Conservation (phyloP, 2,113 vertebrate genomes). For the Urocitellus parryii region DNA sequence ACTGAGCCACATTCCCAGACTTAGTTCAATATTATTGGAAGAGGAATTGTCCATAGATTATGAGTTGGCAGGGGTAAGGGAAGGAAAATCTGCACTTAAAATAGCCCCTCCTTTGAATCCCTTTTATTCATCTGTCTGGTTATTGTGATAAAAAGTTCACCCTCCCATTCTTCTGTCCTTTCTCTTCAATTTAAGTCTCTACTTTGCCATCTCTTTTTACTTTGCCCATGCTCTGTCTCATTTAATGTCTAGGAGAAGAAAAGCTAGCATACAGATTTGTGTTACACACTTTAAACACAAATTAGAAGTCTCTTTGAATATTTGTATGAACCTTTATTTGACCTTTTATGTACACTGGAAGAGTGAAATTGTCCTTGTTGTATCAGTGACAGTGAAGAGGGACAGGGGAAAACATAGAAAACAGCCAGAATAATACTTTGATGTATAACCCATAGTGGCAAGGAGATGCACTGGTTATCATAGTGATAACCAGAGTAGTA, state of each 20-base stretch:
- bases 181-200: background rate
- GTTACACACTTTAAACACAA: conserved; percentile 27
- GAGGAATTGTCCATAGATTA: background rate
- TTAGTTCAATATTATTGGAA: background rate
- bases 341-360: background rate
- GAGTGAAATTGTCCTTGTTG: background rate
- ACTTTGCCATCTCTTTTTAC: background rate
- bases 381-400: conserved; percentile 12
- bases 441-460: background rate
- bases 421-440: background rate
- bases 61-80: background rate
- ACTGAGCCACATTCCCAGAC: background rate
- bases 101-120: background rate
- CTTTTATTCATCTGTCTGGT: conserved; percentile 8
- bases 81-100: background rate
- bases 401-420: background rate
- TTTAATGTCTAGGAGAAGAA: background rate
- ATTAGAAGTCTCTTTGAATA: conserved; percentile 24
- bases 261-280: background rate
- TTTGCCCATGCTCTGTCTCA: background rate
- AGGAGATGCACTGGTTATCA: background rate
- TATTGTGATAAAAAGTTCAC: conserved; percentile 7
- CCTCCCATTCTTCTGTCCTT: background rate
- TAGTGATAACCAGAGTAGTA: background rate
- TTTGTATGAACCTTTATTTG: conserved; percentile 52